Base-by-base conservation (phyloP, 1,140 invertebrate species). In the Matsumurasca onukii region DNA sequence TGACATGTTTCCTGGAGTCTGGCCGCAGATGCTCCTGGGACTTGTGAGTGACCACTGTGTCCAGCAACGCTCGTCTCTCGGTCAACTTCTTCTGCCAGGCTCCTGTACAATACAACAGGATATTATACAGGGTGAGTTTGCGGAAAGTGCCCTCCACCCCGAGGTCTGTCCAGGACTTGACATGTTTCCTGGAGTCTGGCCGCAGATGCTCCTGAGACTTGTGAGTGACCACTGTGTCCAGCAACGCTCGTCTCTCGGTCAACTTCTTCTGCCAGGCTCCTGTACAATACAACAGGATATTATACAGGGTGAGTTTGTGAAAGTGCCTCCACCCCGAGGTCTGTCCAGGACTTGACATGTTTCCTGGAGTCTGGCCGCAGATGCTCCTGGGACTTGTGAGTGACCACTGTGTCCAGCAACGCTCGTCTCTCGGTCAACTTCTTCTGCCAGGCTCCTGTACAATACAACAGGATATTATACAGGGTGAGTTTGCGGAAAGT, bases 401-500 rank as follows among this genome's bases (percentile, higher is more conserved):
- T 9, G 17, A 22, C 49, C n/a, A 51, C 49, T 5, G 49, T 51
- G 3, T 5, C n/a, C n/a, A 51, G n/a, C 3, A 51, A 22, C 5
- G n/a, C 49, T n/a, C 49, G 5, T 17, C 49, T 9, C 3, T 51
- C 49, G 3, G 24, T 20, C 49, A 51, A 20, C 49, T 51, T 51
- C 17, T 20, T 51, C n/a, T 51, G 49, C 49, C 49, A 51, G 24
- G n/a, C 49, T 20, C 24, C 49, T 51, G 49, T 12, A 51, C n/a
- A n/a, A n/a, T n/a, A n/a, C n/a, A n/a, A n/a, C n/a, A n/a, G n/a
- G n/a, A n/a, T n/a, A n/a, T n/a, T n/a, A n/a, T n/a, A n/a, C n/a
- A n/a, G n/a, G n/a, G n/a, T n/a, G 3, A 59, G 25, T n/a, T 59
- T 59, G 24, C 55, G 55, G 55, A 59, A 59, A 9, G 55, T 39